Percentiles rank a stretch among this genome's conserved stretches.
phyloP scores from a whole-genome alignment of 2,797 vertebrate species.

The Propithecus perrieri region DNA sequence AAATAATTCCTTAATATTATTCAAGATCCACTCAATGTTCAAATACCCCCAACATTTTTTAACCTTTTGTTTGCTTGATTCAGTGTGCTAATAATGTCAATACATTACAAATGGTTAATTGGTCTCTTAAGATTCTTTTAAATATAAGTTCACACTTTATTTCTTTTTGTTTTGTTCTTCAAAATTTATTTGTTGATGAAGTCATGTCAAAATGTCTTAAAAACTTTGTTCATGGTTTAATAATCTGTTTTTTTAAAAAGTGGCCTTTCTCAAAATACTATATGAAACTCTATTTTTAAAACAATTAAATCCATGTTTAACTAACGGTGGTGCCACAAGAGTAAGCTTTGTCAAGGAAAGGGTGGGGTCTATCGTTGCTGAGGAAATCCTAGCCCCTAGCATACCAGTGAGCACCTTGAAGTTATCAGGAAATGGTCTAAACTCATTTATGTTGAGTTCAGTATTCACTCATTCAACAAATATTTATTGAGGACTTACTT shows the following conservation, averaged over 20 bases:
- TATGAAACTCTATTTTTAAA: slow-evolving; percentile 46
- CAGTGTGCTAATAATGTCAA: background rate
- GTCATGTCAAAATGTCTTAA: slow-evolving; percentile 15
- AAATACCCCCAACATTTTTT: background rate
- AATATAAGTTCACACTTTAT: background rate
- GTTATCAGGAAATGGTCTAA: background rate
- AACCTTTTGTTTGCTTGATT: slow-evolving; percentile 24
- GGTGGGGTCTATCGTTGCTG: background rate
- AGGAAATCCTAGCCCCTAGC: background rate
- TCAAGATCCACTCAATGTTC: background rate
- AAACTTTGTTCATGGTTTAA: slow-evolving; percentile 35
- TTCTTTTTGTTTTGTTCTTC: slow-evolving; percentile 12
- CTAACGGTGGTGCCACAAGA: background rate
- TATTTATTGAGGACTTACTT: background rate
- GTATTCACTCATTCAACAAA: background rate
- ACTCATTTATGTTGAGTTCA: background rate
- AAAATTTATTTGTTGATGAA: slow-evolving; percentile 32
- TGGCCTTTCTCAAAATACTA: background rate
- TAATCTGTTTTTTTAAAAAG: background rate
- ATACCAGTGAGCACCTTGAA: background rate
- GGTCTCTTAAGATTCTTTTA: background rate
- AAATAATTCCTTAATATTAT: background rate
- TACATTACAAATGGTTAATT: background rate
- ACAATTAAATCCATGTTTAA: background rate
- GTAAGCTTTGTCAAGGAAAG: background rate